phyloP scores from a whole-genome alignment of 2,113 vertebrate species.

The Argyrosomus japonicus region DNA sequence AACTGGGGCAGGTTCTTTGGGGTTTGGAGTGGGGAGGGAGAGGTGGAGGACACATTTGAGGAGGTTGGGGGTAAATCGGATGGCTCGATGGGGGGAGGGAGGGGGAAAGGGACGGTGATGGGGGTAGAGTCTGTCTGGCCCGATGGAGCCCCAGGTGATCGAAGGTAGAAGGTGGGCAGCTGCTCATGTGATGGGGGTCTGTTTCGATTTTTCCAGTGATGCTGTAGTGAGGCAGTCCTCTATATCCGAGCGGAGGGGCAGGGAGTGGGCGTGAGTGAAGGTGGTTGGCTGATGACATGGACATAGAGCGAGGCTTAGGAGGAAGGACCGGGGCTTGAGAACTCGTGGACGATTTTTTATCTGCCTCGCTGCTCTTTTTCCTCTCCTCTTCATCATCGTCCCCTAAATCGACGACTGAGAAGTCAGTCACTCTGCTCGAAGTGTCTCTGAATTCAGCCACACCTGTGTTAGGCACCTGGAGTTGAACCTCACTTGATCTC shows the following conservation, averaged over 20 bases:
- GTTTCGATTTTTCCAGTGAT: constrained; percentile 83
- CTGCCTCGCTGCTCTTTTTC: constrained; percentile 39
- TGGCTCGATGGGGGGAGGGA: constrained; percentile 84
- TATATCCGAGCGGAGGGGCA: constrained; percentile 81
- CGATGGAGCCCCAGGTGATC: constrained; percentile 86
- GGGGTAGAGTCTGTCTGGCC: constrained; percentile 82
- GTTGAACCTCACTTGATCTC: constrained; percentile 81
- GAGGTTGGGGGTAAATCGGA: constrained; percentile 78
- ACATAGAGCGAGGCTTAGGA: constrained; percentile 85
- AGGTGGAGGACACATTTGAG: constrained; percentile 82
- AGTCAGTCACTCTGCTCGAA: constrained; percentile 84
- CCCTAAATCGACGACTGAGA: constrained; percentile 83
- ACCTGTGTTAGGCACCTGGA: constrained; percentile 81
- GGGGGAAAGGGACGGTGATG: constrained; percentile 85
- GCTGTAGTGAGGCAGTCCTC: constrained; percentile 79
- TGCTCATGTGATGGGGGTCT: constrained; percentile 86
- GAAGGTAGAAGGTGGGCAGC: constrained; percentile 81
- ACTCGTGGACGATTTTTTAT: constrained; percentile 70
- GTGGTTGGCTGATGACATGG: constrained; percentile 81
- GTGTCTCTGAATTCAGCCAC: constrained; percentile 83
- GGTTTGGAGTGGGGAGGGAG: constrained; percentile 83
- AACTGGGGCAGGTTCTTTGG: constrained; percentile 72
- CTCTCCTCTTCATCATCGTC: constrained; percentile 76
- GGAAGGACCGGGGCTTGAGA: constrained; percentile 86
- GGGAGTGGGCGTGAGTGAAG: constrained; percentile 82